Evolutionary conservation across 2,888 invertebrate genomes (phyloP).

Genomic region (Boloria euphrosyne): DNA sequence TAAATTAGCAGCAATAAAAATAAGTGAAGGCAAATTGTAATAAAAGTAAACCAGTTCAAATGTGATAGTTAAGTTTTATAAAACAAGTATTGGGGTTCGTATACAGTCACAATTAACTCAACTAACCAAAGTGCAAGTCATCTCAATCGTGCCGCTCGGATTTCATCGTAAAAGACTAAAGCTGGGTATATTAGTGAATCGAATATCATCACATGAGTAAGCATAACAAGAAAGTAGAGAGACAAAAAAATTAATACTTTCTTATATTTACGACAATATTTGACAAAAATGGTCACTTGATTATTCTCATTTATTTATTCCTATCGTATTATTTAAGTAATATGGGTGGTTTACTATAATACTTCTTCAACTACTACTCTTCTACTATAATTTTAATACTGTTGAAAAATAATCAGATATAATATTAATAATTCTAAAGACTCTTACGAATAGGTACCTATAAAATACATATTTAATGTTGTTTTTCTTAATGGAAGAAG

Average conservation of each 20-base stretch:
- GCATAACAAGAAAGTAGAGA: constrained; percentile 57
- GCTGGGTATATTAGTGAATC: constrained; percentile 59
- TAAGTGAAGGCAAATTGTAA: constrained; percentile 33
- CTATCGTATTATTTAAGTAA: no score
- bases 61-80: constrained; percentile 37
- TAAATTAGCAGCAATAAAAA: constrained; percentile 35
- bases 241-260: constrained; percentile 26
- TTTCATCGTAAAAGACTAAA: constrained; percentile 69
- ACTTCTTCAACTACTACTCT: no score
- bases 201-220: constrained; percentile 56
- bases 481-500: constrained; percentile 17
- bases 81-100: constrained; percentile 32
- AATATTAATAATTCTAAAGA: no score
- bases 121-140: constrained; percentile 73
- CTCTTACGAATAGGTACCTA: not conserved
- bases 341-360: no score
- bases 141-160: constrained; percentile 69
- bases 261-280: not conserved
- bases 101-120: constrained; percentile 68
- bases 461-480: not conserved
- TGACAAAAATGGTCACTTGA: no score
- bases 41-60: constrained; percentile 26
- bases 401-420: no score
- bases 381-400: no score
- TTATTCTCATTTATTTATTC: no score